These are phyloP conservation scores for Cyclophora albipunctata DNA, from an alignment of 2,888 invertebrate genomes.

Conservation along the genomic window DNA sequence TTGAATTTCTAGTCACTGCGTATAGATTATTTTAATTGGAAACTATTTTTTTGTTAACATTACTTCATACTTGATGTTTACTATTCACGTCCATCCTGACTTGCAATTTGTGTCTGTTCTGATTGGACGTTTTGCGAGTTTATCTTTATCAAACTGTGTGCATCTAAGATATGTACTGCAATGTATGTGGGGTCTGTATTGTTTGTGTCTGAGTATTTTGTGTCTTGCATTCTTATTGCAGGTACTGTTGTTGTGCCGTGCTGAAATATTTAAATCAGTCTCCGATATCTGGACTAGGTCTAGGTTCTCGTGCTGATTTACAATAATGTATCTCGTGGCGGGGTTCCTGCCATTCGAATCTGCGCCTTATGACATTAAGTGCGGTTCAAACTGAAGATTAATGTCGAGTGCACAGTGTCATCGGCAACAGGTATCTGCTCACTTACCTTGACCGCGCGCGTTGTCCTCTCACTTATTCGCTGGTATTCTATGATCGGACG, in stretches of 20 bases:
- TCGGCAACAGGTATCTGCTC: slow-evolving; percentile 51
- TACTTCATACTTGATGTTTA: too few species aligned
- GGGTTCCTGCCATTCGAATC: slow-evolving; percentile 26
- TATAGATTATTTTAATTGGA: too few species aligned
- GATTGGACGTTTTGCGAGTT: too few species aligned
- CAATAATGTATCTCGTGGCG: slow-evolving; percentile 26
- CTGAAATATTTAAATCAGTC: slow-evolving; percentile 18
- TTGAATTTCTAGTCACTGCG: too few species aligned
- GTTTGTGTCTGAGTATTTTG: too few species aligned
- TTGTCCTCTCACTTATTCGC: slow-evolving; percentile 59
- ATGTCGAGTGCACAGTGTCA: slow-evolving; percentile 52
- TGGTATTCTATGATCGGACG: slow-evolving; percentile 38
- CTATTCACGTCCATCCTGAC: too few species aligned
- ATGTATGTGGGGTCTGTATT: too few species aligned
- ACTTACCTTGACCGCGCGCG: slow-evolving; percentile 67
- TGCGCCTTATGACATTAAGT: slow-evolving; percentile 34
- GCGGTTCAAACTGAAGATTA: slow-evolving; percentile 44
- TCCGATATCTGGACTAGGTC: slow-evolving; percentile 28
- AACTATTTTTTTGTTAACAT: too few species aligned
- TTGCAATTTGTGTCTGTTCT: too few species aligned
- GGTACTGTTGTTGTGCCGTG: slow-evolving; percentile 8
- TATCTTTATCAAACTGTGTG: too few species aligned
- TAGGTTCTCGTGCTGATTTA: slow-evolving; percentile 30
- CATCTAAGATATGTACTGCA: too few species aligned
- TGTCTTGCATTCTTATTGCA: too few species aligned